A percentile compares a stretch with the other conserved stretches of the same genome.
These are phyloP conservation scores for Zoanthus sociatus DNA, from an alignment of 92 coral and sea anemone species.

Conservation along the genomic window DNA sequence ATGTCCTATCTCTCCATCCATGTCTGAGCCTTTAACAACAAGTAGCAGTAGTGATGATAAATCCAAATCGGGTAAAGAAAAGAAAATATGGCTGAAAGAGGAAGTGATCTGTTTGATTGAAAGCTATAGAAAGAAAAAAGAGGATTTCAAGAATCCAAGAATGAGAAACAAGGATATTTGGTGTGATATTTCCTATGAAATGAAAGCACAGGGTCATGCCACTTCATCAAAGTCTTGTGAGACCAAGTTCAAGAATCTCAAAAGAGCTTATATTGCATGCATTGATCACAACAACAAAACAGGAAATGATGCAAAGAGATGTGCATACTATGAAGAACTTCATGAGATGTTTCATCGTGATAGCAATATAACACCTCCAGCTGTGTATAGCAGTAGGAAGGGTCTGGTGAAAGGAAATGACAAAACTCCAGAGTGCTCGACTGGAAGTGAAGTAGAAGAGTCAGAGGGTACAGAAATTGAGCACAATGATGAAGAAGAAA, in stretches of 20 bases:
- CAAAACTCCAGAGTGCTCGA: slow-evolving; percentile 22
- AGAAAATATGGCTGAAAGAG: slow-evolving; percentile 50
- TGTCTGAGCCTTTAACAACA: slow-evolving; percentile 15
- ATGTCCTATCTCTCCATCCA: slow-evolving; percentile 21
- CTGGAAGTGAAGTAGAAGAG: slow-evolving; percentile 13
- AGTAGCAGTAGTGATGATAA: slow-evolving; percentile 38
- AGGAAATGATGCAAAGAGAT: slow-evolving; percentile 51
- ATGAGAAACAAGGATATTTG: slow-evolving; percentile 49
- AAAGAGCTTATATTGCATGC: slow-evolving; percentile 51
- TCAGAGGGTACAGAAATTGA: slow-evolving; percentile 32
- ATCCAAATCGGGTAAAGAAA: slow-evolving; percentile 35
- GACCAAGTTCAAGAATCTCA: slow-evolving; percentile 56
- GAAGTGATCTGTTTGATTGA: slow-evolving; percentile 44
- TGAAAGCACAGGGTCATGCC: slow-evolving; percentile 35
- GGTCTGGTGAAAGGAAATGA: slow-evolving; percentile 40
- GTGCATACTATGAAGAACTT: slow-evolving; percentile 50
- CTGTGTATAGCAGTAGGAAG: slow-evolving; percentile 49
- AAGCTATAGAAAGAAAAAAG: slow-evolving; percentile 35
- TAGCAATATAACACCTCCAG: slow-evolving; percentile 26
- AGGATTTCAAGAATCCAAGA: slow-evolving; percentile 43
- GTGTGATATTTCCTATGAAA: slow-evolving; percentile 45
- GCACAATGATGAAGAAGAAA: slow-evolving; percentile 28
- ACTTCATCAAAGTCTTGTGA: slow-evolving; percentile 54
- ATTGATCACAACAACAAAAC: slow-evolving; percentile 53
- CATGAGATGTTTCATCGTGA: slow-evolving; percentile 35